phyloP scores from a whole-genome alignment of 2,797 vertebrate genomes.

The Sebastes aleutianus region DNA sequence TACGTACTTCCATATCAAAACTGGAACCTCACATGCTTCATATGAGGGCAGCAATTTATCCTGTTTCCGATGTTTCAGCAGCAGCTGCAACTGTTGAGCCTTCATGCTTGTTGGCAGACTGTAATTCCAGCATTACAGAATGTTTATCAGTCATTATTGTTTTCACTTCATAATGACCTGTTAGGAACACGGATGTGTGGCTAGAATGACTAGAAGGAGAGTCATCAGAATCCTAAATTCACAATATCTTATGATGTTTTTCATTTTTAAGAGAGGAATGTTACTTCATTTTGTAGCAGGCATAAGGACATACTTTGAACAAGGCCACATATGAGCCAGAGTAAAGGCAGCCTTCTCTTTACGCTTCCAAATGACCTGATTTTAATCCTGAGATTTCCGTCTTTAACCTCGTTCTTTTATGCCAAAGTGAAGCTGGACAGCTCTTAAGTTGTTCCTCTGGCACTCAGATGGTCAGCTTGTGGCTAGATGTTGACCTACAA shows the following conservation, averaged over 20 bases:
- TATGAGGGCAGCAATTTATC: background rate
- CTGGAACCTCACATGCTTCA: background rate
- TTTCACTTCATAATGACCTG: background rate
- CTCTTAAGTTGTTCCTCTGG: background rate
- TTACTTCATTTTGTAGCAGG: background rate
- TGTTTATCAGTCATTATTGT: background rate
- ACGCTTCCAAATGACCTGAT: background rate
- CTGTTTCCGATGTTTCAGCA: background rate
- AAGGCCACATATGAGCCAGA: background rate
- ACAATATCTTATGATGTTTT: background rate
- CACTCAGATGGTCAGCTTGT: background rate
- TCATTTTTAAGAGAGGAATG: background rate
- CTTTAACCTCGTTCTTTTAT: background rate
- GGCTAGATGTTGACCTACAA: conserved; percentile 6
- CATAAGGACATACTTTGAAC: background rate
- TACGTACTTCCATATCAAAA: background rate
- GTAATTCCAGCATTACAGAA: background rate
- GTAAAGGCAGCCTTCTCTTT: background rate
- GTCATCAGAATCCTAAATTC: background rate
- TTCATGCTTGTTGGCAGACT: background rate
- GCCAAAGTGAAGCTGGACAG: background rate
- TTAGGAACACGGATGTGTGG: background rate
- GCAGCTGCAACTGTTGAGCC: background rate
- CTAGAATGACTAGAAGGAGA: background rate
- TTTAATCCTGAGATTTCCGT: conserved; percentile 5